These are phyloP conservation scores for Bathynomus jamesi DNA, from an alignment of 1,140 invertebrate genomes.

Conservation along the genomic window DNA sequence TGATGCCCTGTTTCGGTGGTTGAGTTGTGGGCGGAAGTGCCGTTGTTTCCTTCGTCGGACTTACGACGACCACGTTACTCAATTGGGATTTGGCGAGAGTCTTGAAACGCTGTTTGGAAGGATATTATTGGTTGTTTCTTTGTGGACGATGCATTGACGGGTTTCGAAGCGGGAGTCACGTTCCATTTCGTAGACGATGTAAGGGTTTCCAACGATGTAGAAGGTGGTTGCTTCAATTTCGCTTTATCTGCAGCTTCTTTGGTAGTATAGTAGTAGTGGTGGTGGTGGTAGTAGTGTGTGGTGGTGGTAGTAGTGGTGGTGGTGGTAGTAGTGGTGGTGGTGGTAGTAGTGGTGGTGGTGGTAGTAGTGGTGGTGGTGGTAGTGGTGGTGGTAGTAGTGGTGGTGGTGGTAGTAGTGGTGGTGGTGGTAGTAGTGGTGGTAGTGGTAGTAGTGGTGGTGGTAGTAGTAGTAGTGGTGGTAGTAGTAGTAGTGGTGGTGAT, in stretches of 20 bases:
- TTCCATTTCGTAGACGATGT: background rate
- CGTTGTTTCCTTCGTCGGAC: background rate
- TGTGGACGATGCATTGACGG: background rate
- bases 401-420: background rate
- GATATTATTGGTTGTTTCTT: background rate
- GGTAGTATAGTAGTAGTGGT: background rate
- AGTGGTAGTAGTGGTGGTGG: background rate
- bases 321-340: no score
- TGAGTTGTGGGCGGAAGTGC: background rate
- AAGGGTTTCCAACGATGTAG: background rate
- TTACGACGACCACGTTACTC: background rate
- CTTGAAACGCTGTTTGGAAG: background rate
- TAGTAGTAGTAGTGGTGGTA: background rate
- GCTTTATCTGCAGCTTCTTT: background rate
- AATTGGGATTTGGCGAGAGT: background rate
- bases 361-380: no score
- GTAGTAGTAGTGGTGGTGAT: background rate
- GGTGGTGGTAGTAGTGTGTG: no score
- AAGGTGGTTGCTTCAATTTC: background rate
- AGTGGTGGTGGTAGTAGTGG: no score
- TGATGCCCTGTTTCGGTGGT: background rate
- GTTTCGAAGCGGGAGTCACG: background rate
- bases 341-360: no score
- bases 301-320: no score
- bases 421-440: background rate